Base-by-base conservation (phyloP, 2,113 vertebrate species). In the Pollachius pollachius region DNA sequence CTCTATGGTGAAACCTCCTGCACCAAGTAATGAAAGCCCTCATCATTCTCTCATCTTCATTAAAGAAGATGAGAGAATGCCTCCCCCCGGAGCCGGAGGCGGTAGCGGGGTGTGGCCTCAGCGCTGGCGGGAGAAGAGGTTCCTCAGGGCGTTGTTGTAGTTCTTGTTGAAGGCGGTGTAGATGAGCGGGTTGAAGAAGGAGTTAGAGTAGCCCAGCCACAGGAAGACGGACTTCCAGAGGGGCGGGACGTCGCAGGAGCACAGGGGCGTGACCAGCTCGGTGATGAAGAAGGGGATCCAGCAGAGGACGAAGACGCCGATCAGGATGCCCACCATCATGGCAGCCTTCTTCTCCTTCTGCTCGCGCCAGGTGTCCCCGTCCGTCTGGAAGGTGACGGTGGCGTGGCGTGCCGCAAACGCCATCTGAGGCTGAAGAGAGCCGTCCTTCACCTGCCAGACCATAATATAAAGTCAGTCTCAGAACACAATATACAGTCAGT, bases 231-330 rank as follows among this genome's bases (percentile, higher is more conserved):
- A 98, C 84, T 98, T 98, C 96, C 96, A 98, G 81, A 96, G 6
- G 8, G 95, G 92, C 0, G 97, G 96, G 77, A 96, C 89, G 82
- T 97, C 93, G 0, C 95, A 96, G 0, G 95, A 92, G 81, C 96
- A 96, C 65, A 98, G 92, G 0, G 97, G 95, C 63, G 93, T 91
- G 72, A 98, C 90, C 67, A 99, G 96, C 89, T 99, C 97, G 0
- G 95, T 94, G 84, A 96, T 91, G 89, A 99, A 99, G 92, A 99
- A 99, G 2, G 97, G 97, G 68, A 95, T 94, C 97, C 97, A 99
- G 88, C 97, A 98, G 59, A 98, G 94, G 16, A 94, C 96, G 0
- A 98, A 98, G 70, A 99, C 97, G 1, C 96, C 97, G 0, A 97
- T 99, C 69, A 99, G 89, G 81, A 98, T 94, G 78, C 97, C 97